Conservation (phyloP, 2,113 vertebrate species). For the Hystrix brachyura region DNA sequence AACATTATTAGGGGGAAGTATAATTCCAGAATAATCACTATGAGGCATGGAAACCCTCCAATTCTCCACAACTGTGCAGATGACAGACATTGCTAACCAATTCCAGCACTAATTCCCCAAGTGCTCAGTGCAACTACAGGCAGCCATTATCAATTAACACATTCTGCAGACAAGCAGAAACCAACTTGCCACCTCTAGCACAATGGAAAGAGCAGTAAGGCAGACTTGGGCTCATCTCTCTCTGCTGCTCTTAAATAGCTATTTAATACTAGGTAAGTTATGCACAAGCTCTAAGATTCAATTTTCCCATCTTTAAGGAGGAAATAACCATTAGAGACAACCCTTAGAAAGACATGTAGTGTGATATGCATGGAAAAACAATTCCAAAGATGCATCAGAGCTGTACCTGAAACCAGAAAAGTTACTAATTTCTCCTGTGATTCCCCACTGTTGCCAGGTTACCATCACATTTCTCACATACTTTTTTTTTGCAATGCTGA, state of each 20-base stretch:
- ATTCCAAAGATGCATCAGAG: background rate
- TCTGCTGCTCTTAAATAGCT: background rate
- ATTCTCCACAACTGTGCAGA: background rate
- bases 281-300: background rate
- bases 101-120: background rate
- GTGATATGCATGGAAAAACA: background rate
- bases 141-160: background rate
- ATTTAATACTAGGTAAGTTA: background rate
- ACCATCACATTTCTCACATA: background rate
- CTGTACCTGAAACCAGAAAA: background rate
- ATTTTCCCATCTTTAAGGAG: background rate
- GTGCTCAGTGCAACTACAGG: background rate
- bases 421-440: background rate
- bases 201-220: background rate
- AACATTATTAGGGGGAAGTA: background rate
- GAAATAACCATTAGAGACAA: background rate
- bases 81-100: background rate
- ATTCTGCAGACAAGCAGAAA: slow-evolving; percentile 8
- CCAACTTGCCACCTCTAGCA: background rate
- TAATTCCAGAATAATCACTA: background rate
- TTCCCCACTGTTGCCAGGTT: background rate
- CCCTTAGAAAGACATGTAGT: background rate
- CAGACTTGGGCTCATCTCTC: background rate
- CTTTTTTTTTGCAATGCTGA: background rate
- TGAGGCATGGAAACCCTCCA: background rate